These are phyloP conservation scores for Lucinisca nassula DNA, from an alignment of 2,888 invertebrate species.

Conservation along the genomic window DNA sequence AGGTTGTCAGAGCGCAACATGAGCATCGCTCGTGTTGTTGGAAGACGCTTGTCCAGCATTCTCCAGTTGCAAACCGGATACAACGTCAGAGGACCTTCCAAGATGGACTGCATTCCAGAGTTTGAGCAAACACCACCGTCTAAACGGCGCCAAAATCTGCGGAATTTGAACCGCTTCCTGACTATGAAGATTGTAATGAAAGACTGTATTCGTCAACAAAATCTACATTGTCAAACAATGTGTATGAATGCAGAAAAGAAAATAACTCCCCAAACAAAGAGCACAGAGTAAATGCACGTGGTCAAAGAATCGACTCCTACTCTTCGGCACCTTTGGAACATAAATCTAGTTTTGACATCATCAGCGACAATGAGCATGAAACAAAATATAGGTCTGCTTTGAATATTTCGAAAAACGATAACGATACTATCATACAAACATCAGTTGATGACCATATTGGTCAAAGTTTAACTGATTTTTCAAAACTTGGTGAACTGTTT, in stretches of 20 bases:
- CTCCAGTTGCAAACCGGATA: slow-evolving; percentile 69
- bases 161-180: neutral
- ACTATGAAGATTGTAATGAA: neutral
- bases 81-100: slow-evolving; percentile 51
- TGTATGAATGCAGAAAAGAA: neutral
- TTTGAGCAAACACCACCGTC: slow-evolving; percentile 49
- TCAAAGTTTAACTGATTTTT: neutral
- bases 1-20: slow-evolving; percentile 56
- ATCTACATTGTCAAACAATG: neutral
- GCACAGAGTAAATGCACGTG: neutral
- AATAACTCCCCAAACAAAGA: neutral
- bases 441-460: neutral
- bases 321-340: no score
- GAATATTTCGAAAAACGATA: neutral
- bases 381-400: neutral
- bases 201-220: neutral
- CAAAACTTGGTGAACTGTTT: neutral
- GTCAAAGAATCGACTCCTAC: no score
- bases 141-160: slow-evolving; percentile 27
- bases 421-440: neutral
- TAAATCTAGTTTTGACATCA: neutral
- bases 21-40: slow-evolving; percentile 67
- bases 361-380: neutral
- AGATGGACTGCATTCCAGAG: slow-evolving; percentile 49
- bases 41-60: slow-evolving; percentile 69